Evolutionary conservation across 2,888 invertebrate species (phyloP).

Genomic region (Taenaris catops): DNA sequence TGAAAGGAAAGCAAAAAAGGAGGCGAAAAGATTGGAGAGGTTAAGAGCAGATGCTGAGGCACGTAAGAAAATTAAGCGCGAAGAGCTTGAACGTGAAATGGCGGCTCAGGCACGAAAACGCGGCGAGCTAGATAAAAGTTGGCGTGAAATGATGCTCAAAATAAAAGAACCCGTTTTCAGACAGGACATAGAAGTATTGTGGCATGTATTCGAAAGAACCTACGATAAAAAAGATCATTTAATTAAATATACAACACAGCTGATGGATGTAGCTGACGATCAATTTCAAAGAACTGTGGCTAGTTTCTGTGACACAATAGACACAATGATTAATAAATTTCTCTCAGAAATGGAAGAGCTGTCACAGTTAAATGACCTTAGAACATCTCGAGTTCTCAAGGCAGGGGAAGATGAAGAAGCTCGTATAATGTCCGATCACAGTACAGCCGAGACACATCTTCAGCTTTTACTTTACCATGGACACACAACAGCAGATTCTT

Average conservation of each 20-base stretch:
- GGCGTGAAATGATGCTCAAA: constrained; percentile 57
- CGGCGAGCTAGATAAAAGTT: constrained; percentile 49
- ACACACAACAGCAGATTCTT: constrained; percentile 48
- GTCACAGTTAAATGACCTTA: constrained; percentile 44
- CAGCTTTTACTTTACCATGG: constrained; percentile 56
- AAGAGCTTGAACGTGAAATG: constrained; percentile 55
- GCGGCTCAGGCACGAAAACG: constrained; percentile 43
- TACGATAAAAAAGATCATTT: constrained; percentile 80
- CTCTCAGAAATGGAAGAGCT: constrained; percentile 49
- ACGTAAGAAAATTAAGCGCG: constrained; percentile 43
- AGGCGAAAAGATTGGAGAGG: constrained; percentile 52
- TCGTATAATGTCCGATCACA: constrained; percentile 43
- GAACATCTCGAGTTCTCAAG: constrained; percentile 41
- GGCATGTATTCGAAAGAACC: constrained; percentile 73
- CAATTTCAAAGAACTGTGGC: constrained; percentile 83
- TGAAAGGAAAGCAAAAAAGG: constrained; percentile 56
- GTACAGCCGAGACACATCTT: constrained; percentile 59
- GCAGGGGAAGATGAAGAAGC: constrained; percentile 39
- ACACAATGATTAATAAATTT: constrained; percentile 78
- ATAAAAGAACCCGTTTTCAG: constrained; percentile 63
- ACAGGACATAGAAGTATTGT: constrained; percentile 59
- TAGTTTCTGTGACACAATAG: constrained; percentile 81
- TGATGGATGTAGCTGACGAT: constrained; percentile 81
- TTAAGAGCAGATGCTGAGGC: constrained; percentile 39
- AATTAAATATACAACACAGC: constrained; percentile 74